These are phyloP conservation scores for Sinocyclocheilus grahami DNA, from an alignment of 2,113 vertebrate genomes.

Conservation along the genomic window DNA sequence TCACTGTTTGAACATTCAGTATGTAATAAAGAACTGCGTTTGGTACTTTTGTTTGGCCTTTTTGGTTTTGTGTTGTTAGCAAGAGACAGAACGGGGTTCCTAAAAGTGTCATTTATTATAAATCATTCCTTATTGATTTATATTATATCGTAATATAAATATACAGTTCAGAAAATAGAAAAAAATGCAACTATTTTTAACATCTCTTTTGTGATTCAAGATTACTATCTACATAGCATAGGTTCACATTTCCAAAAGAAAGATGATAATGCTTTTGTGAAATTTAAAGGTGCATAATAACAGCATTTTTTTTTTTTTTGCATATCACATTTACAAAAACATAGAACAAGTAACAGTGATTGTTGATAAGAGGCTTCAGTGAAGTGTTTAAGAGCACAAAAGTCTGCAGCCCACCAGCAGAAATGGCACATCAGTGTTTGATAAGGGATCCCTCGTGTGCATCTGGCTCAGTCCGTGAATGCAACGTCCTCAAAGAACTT, in stretches of 20 bases:
- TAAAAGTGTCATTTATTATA: conserved; percentile 27
- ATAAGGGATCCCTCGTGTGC: neutral
- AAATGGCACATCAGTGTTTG: neutral
- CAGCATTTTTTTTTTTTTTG: neutral
- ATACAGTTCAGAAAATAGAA: conserved; percentile 10
- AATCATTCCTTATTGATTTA: conserved; percentile 11
- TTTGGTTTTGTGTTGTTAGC: neutral
- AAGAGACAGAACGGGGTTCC: neutral
- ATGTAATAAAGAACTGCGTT: conserved; percentile 46
- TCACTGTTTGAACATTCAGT: neutral
- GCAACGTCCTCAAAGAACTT: conserved; percentile 92
- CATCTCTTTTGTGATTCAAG: conserved; percentile 7
- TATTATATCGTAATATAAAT: conserved; percentile 27
- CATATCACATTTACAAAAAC: conserved; percentile 30
- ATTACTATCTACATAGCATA: conserved; percentile 17
- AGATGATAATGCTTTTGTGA: neutral
- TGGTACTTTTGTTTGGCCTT: neutral
- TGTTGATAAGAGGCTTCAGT: neutral
- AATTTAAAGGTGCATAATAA: conserved; percentile 9
- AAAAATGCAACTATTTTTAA: neutral
- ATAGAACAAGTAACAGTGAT: neutral
- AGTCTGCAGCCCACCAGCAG: neutral
- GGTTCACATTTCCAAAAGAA: neutral
- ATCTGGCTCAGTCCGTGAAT: conserved; percentile 70
- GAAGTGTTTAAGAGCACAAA: conserved; percentile 19